Evolutionary conservation across 2,113 vertebrate species (phyloP).

Genomic region (Oreocharis arfaki): DNA sequence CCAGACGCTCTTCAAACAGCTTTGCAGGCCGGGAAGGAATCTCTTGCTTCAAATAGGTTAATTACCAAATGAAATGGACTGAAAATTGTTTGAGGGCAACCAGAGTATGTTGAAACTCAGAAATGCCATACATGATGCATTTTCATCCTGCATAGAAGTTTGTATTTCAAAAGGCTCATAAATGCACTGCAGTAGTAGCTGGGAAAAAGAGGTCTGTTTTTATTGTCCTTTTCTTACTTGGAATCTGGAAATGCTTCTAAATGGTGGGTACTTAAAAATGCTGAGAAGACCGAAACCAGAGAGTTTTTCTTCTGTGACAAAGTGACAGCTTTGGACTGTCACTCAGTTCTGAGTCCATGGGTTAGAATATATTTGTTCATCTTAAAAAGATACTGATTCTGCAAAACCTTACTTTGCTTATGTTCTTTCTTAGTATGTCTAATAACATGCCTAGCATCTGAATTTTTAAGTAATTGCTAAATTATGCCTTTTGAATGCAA

Average conservation of each 20-base stretch:
- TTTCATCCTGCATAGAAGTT: not conserved
- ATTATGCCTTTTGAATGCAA: not conserved
- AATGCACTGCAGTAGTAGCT: not conserved
- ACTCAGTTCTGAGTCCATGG: not conserved
- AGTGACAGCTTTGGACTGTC: not conserved
- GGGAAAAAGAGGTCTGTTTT: rapidly evolving
- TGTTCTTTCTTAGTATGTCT: not conserved
- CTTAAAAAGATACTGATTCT: not conserved
- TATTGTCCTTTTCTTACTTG: not conserved
- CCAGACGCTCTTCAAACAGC: not conserved
- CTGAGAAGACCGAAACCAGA: not conserved
- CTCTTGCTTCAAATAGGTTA: not conserved
- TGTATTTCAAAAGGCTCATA: not conserved
- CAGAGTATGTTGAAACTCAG: not conserved
- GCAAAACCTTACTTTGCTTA: not conserved
- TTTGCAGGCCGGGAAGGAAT: not conserved
- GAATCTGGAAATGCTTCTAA: not conserved
- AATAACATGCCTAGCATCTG: not conserved
- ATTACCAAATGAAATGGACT: not conserved
- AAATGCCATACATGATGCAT: not conserved
- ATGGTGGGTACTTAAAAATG: not conserved
- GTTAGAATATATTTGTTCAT: not conserved
- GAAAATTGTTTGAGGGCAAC: not conserved
- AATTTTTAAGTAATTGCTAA: not conserved
- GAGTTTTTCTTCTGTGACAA: not conserved